These are phyloP conservation scores for Manis pentadactyla DNA, from an alignment of 2,797 vertebrate genomes.

Conservation along the genomic window DNA sequence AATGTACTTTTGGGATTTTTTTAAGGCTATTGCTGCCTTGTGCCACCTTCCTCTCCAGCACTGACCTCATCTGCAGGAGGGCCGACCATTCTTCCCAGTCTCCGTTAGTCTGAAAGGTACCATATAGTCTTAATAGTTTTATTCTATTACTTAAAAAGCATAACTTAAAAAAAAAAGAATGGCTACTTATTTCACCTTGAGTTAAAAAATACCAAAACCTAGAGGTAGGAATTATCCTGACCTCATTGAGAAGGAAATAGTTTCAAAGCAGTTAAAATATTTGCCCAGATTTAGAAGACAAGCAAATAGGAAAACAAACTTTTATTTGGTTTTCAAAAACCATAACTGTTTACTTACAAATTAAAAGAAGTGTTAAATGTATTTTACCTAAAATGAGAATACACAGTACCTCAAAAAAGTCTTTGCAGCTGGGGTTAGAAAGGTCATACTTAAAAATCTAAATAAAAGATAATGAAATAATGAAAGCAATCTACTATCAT, in stretches of 20 bases:
- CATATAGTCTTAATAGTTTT: not conserved
- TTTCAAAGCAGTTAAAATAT: slow-evolving; percentile 28
- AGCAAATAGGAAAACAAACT: slow-evolving; percentile 40
- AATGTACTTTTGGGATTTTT: not conserved
- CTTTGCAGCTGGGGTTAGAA: slow-evolving; percentile 51
- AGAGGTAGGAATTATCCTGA: not conserved
- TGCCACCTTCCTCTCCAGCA: not conserved
- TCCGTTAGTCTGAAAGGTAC: not conserved
- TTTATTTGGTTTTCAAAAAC: not conserved
- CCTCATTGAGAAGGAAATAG: not conserved
- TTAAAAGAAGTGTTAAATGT: slow-evolving; percentile 38
- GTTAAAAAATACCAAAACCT: not conserved
- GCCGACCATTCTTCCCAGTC: not conserved
- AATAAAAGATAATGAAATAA: slow-evolving; percentile 61
- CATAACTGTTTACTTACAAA: not conserved
- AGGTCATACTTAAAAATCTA: slow-evolving; percentile 59
- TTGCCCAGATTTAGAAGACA: slow-evolving; percentile 36
- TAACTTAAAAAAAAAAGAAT: not conserved
- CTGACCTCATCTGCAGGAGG: not conserved
- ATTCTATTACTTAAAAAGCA: slow-evolving; percentile 23
- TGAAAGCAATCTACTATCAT: slow-evolving; percentile 34
- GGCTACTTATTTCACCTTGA: not conserved
- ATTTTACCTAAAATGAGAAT: slow-evolving; percentile 55
- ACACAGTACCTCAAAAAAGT: not conserved
- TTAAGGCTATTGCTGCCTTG: not conserved